Percentiles rank a stretch among this genome's conserved stretches.
Evolutionary conservation across 2,888 invertebrate species (phyloP).

Genomic region (Achlya flavicornis): DNA sequence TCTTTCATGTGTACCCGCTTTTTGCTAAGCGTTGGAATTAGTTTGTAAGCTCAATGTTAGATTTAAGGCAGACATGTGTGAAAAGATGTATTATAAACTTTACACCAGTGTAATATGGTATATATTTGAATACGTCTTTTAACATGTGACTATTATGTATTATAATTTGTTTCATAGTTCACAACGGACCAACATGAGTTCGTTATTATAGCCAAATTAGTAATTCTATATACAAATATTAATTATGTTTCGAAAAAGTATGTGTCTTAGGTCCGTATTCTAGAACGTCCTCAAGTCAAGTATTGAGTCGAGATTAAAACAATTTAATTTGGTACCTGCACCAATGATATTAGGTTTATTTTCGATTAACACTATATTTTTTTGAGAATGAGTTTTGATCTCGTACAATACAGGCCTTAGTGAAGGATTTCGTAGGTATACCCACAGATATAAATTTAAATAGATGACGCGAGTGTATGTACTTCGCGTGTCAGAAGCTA

Average conservation of each 20-base stretch:
- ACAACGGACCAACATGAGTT: slow-evolving; percentile 1
- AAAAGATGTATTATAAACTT: neutral
- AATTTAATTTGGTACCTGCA: too few relatives aligned
- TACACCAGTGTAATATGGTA: neutral
- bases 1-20: neutral
- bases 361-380: too few relatives aligned
- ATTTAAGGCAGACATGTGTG: neutral
- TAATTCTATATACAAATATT: neutral
- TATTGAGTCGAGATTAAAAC: too few relatives aligned
- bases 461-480: too few relatives aligned
- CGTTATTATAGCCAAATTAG: slow-evolving; percentile 7
- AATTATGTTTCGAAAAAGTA: neutral
- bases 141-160: neutral
- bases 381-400: too few relatives aligned
- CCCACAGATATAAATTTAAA: too few relatives aligned
- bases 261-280: too few relatives aligned
- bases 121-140: slow-evolving; percentile 1
- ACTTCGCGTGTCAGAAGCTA: too few relatives aligned
- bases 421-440: too few relatives aligned
- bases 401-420: too few relatives aligned
- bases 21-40: slow-evolving; percentile 1
- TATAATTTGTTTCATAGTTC: slow-evolving; percentile 5
- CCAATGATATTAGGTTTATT: too few relatives aligned
- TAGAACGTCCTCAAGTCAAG: too few relatives aligned
- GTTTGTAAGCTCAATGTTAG: slow-evolving; percentile 3